These are phyloP conservation scores for Zaprionus davidi DNA, from an alignment of 1,140 invertebrate species.

Conservation along the genomic window DNA sequence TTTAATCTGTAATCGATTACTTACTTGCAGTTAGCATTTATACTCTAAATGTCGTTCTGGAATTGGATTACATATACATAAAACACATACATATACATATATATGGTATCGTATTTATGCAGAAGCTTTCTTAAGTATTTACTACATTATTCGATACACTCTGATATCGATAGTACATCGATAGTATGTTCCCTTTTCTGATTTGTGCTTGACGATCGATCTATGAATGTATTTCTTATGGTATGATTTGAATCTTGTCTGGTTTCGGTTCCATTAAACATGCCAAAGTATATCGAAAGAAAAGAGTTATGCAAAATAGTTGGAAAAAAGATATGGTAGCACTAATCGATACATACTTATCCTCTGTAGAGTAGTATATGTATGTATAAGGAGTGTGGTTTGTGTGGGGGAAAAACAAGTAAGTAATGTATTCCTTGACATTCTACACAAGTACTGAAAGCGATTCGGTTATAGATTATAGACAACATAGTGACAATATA, in stretches of 20 bases:
- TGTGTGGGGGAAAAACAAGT: slow-evolving; percentile 16
- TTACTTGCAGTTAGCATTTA: slow-evolving; percentile 37
- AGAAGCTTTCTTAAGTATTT: background rate
- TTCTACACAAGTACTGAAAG: slow-evolving; percentile 44
- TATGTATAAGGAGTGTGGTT: slow-evolving; percentile 3
- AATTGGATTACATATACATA: slow-evolving; percentile 2
- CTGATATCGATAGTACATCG: background rate
- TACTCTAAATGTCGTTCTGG: slow-evolving; percentile 1
- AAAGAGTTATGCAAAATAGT: slow-evolving; percentile 19
- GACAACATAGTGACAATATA: background rate
- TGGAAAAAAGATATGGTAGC: slow-evolving; percentile 15
- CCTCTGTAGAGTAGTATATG: background rate
- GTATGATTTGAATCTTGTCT: background rate
- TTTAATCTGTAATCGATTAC: slow-evolving; percentile 30
- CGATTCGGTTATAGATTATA: slow-evolving; percentile 10
- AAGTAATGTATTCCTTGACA: slow-evolving; percentile 22
- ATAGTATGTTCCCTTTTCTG: slow-evolving; percentile 6
- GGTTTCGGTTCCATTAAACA: slow-evolving; percentile 19
- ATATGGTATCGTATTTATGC: background rate
- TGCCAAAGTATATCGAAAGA: slow-evolving; percentile 35
- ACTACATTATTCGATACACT: background rate
- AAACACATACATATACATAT: slow-evolving; percentile 11
- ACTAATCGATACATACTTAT: slow-evolving; percentile 23
- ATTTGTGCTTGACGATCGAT: slow-evolving; percentile 3
- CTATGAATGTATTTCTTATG: background rate